Base-by-base conservation (phyloP, 2,797 vertebrate genomes). In the Liparis tanakae region DNA sequence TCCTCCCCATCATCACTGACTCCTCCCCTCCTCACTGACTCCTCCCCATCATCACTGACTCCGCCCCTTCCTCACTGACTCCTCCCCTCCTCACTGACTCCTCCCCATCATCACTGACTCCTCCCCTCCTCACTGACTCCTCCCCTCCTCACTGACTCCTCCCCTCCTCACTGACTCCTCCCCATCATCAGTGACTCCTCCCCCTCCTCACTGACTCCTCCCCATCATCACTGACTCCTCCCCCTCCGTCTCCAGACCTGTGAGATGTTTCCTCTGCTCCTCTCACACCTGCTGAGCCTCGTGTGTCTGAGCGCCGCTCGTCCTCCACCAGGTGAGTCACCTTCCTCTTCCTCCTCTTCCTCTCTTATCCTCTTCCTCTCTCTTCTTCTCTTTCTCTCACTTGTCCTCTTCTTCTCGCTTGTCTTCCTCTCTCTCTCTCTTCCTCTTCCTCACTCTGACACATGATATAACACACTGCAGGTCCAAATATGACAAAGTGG, bases 221-320 rank as follows among this genome's bases (percentile, higher is more conserved):
- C 39, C 37, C 39, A 10, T 30, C 25, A 36, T 56, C 54, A 34
- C 33, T 17, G 7, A 8, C 37, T 60, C 58, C 37, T 60, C 20
- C 39, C 37, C 39, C 39, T 15, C 33, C 2, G 18, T n/a, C 68
- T 87, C 70, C 85, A 93, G 97, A 92, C 88, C 86, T n/a, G 62
- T 39, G 12, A 95, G 92, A 98, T 98, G 96, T 86, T 94, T 78
- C 79, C 92, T 80, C 93, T 82, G 81, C 78, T 95, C 88, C 81
- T 95, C 85, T 93, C 92, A 79, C 91, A 87, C 80, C 91, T 97
- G 86, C 89, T 97, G 77, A 96, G 94, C 92, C 89, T 97, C 65
- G 91, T 88, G 79, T 95, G 90, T 81, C 84, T 87, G 58, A 91
- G 87, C n/a, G 75, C 79, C 61, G 0, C 89, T 93, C 83, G 85